Percentiles rank a stretch among this genome's conserved stretches.
These are phyloP conservation scores for Equus quagga DNA, from an alignment of 2,113 vertebrate genomes.

Conservation along the genomic window DNA sequence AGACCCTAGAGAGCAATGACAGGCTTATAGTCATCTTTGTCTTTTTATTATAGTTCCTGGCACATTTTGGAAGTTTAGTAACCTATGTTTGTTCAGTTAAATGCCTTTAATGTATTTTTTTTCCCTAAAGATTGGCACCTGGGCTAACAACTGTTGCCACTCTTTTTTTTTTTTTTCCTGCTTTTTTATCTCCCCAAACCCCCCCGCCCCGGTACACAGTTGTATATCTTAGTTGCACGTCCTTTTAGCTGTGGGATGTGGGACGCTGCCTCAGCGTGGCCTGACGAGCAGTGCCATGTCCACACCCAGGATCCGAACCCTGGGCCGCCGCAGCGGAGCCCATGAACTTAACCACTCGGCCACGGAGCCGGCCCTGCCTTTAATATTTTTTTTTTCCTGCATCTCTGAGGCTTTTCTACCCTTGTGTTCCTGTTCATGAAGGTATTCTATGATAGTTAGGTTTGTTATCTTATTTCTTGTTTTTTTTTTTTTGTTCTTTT, in stretches of 20 bases:
- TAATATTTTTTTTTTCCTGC: background rate
- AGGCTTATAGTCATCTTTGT: constrained; percentile 43
- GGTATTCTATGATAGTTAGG: background rate
- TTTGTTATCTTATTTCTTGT: background rate
- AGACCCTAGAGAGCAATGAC: constrained; percentile 12
- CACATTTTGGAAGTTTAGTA: constrained; percentile 49
- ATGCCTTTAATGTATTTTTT: background rate
- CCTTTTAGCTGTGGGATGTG: no score
- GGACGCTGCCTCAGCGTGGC: no score
- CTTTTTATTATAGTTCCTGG: constrained; percentile 20
- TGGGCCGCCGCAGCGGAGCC: no score
- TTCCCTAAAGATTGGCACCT: no score
- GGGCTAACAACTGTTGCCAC: no score
- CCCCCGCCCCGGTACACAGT: no score
- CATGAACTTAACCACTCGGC: no score
- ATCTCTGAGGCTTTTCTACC: constrained; percentile 24
- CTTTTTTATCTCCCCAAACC: no score
- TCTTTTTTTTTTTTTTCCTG: no score
- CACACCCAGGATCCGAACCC: no score
- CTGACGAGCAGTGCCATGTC: no score
- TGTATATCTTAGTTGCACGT: no score
- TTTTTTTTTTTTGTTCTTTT: background rate
- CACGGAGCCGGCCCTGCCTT: background rate
- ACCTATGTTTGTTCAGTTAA: constrained; percentile 41
- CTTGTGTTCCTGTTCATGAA: background rate